Evolutionary conservation across 2,888 invertebrate genomes (phyloP).

Genomic region (Metellina segmentata): DNA sequence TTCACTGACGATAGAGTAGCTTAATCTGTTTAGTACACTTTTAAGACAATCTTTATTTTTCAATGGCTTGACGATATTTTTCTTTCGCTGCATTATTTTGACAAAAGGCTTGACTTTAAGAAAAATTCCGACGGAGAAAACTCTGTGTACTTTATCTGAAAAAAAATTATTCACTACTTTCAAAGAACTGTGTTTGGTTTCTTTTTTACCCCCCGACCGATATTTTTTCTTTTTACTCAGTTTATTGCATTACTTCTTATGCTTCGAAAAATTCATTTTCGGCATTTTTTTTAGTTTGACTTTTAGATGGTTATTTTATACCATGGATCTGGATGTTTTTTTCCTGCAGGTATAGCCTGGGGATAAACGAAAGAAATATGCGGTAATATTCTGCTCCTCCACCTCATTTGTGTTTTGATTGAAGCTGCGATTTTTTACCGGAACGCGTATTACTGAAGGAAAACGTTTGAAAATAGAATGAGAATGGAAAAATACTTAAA

Average conservation of each 20-base stretch:
- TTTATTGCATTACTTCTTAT: not conserved
- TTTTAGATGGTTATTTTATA: not conserved
- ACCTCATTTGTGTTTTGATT: constrained; percentile 1
- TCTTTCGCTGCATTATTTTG: constrained; percentile 45
- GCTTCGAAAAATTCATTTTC: not conserved
- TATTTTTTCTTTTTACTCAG: not conserved
- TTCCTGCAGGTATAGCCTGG: not conserved
- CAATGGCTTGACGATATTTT: constrained; percentile 18
- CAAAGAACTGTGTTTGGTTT: constrained; percentile 16
- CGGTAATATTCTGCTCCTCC: not conserved
- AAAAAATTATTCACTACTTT: constrained; percentile 40
- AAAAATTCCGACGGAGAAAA: constrained; percentile 24
- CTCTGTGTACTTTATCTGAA: constrained; percentile 1
- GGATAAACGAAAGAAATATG: not conserved
- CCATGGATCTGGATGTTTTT: not conserved
- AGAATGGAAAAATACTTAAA: not conserved
- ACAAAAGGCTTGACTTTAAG: constrained; percentile 35
- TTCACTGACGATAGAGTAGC: constrained; percentile 15
- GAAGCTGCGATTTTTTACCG: not conserved
- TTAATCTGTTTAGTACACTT: constrained; percentile 63
- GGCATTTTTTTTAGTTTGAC: not conserved
- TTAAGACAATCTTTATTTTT: constrained; percentile 57
- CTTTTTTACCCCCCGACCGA: not conserved
- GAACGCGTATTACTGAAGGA: not conserved
- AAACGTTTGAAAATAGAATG: not conserved